Evolutionary conservation across 2,888 invertebrate species (phyloP).

Genomic region (Baronia brevicornis): DNA sequence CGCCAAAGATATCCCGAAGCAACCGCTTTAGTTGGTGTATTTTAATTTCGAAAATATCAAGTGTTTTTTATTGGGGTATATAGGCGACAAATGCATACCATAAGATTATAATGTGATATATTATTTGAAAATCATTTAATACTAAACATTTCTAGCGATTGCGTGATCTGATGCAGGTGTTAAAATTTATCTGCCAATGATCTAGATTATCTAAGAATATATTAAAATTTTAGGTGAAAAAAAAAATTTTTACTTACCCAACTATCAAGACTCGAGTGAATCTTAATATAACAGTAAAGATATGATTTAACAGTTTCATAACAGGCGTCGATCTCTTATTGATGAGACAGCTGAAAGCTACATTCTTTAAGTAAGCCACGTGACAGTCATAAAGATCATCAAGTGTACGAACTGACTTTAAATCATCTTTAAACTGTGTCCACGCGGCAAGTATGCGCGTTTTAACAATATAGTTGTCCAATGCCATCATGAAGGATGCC

Average conservation of each 20-base stretch:
- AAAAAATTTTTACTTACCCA: slow-evolving; percentile 43
- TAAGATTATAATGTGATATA: no score
- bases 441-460: slow-evolving; percentile 85
- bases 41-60: no score
- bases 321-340: slow-evolving; percentile 82
- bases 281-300: slow-evolving; percentile 82
- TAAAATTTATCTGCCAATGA: no score
- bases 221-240: no score
- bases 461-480: slow-evolving; percentile 86
- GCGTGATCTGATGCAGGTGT: no score
- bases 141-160: no score
- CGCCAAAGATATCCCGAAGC: no score
- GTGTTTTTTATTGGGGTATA: no score
- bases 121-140: no score
- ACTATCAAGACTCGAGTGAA: slow-evolving; percentile 78
- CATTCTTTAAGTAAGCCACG: slow-evolving; percentile 82
- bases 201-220: no score
- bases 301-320: slow-evolving; percentile 80
- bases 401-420: slow-evolving; percentile 78
- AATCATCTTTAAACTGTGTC: slow-evolving; percentile 81
- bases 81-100: no score
- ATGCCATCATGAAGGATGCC: slow-evolving; percentile 83
- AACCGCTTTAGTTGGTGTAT: no score
- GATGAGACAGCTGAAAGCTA: slow-evolving; percentile 83
- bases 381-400: slow-evolving; percentile 85